Conservation (phyloP, 2,888 invertebrate species). For the Ichneumoninae sp. region DNA sequence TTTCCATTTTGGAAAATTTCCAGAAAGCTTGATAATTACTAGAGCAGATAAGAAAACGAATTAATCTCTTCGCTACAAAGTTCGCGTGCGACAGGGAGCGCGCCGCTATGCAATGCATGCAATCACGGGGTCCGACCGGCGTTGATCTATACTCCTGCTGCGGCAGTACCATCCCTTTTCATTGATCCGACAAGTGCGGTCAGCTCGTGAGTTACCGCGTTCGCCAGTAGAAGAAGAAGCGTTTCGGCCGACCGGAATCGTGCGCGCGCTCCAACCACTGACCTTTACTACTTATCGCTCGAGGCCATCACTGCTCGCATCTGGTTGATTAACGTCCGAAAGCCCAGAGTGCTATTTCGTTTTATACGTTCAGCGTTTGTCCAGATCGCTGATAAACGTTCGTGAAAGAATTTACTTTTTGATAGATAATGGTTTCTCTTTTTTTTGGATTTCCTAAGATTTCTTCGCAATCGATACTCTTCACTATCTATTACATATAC, state of each 20-base stretch:
- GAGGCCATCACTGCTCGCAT: background rate
- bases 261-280: slow-evolving; percentile 1
- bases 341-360: background rate
- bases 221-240: slow-evolving; percentile 20
- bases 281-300: slow-evolving; percentile 48
- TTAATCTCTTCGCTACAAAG: background rate
- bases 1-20: too few relatives aligned
- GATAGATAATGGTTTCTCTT: background rate
- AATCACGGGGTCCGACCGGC: slow-evolving; percentile 24
- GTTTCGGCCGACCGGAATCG: slow-evolving; percentile 42
- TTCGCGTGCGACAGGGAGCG: background rate
- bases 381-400: background rate
- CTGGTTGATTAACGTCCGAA: background rate
- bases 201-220: slow-evolving; percentile 30
- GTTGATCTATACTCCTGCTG: slow-evolving; percentile 37
- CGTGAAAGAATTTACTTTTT: background rate
- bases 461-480: background rate
- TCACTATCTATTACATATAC: background rate
- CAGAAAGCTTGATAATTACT: background rate
- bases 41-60: background rate
- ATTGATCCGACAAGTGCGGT: slow-evolving; percentile 48
- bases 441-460: background rate
- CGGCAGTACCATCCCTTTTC: slow-evolving; percentile 43
- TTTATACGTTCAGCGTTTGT: background rate
- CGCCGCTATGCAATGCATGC: background rate